Percentiles rank a stretch among this genome's conserved stretches.
phyloP scores from a whole-genome alignment of 2,888 invertebrate species.

The Sesia bembeciformis region DNA sequence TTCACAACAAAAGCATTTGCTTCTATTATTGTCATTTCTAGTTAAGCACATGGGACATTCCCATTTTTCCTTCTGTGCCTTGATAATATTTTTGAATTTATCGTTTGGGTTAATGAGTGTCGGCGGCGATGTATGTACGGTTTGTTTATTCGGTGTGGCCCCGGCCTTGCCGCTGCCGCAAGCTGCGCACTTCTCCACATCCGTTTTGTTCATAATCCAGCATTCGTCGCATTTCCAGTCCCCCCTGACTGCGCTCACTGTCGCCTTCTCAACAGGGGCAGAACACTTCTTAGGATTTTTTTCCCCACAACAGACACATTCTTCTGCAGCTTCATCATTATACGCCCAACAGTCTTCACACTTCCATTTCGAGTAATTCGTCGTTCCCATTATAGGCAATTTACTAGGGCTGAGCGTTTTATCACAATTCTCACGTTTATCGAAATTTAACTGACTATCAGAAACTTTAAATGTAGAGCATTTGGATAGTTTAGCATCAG shows the following conservation, averaged over 20 bases:
- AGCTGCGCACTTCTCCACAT: slow-evolving; percentile 33
- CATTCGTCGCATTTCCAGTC: slow-evolving; percentile 41
- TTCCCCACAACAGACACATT: slow-evolving; percentile 34
- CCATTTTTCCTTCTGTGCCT: slow-evolving; percentile 40
- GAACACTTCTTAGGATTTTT: slow-evolving; percentile 16
- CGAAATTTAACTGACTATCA: slow-evolving; percentile 15
- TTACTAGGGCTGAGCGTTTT: no score
- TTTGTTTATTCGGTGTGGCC: slow-evolving; percentile 7
- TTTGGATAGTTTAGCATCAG: slow-evolving; percentile 5
- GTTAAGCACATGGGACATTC: slow-evolving; percentile 49
- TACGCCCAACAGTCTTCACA: slow-evolving; percentile 38
- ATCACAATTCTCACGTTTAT: no score
- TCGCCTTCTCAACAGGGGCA: not conserved
- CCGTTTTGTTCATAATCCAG: slow-evolving; percentile 34
- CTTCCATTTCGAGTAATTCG: slow-evolving; percentile 39
- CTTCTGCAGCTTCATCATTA: slow-evolving; percentile 24
- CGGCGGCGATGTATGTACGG: not conserved
- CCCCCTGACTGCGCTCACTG: slow-evolving; percentile 1
- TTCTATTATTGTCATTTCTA: slow-evolving; percentile 32
- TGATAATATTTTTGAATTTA: slow-evolving; percentile 21
- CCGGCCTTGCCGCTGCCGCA: slow-evolving; percentile 30
- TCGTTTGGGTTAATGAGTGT: slow-evolving; percentile 12
- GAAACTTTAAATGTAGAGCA: slow-evolving; percentile 30
- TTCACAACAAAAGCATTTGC: slow-evolving; percentile 47
- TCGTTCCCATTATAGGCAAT: no score